Percentiles rank a stretch among this genome's conserved stretches.
These are phyloP conservation scores for Aradus depressus DNA, from an alignment of 2,888 invertebrate genomes.

Conservation along the genomic window DNA sequence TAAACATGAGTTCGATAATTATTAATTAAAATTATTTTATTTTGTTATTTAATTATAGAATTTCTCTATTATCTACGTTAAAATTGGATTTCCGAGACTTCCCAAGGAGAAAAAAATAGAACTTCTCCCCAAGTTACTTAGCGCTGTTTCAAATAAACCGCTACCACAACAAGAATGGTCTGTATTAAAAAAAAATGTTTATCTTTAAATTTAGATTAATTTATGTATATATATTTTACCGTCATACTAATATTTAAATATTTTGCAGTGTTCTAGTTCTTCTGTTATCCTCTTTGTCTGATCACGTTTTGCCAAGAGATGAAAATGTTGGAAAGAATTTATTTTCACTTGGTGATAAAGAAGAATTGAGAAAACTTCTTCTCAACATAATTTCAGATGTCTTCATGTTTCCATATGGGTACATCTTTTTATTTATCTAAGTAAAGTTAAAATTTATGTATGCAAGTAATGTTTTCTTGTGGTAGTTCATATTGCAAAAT, in stretches of 20 bases:
- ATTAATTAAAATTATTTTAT: constrained; percentile 5
- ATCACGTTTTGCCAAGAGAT: constrained; percentile 54
- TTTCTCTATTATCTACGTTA: constrained; percentile 86
- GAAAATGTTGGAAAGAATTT: constrained; percentile 49
- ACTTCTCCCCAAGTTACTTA: constrained; percentile 60
- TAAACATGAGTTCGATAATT: constrained; percentile 5
- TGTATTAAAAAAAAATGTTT: not conserved
- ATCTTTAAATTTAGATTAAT: not conserved
- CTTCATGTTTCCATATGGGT: constrained; percentile 77
- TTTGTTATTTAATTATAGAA: constrained; percentile 52
- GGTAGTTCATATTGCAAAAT: too few relatives aligned
- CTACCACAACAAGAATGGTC: constrained; percentile 75
- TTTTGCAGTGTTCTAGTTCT: constrained; percentile 60
- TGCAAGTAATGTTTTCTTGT: too few relatives aligned
- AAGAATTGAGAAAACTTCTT: constrained; percentile 54
- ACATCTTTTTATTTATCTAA: constrained; percentile 31
- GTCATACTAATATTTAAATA: not conserved
- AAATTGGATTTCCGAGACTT: constrained; percentile 78
- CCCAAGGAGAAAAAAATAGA: constrained; percentile 60
- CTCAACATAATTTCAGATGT: constrained; percentile 71
- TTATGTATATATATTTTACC: not conserved
- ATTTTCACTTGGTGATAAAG: constrained; percentile 60
- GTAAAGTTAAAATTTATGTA: not conserved
- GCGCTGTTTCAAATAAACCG: constrained; percentile 68
- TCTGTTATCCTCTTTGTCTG: constrained; percentile 65